A percentile compares a stretch with the other conserved stretches of the same genome.
Evolutionary conservation across 1,140 invertebrate genomes (phyloP).

Genomic region (Drosophila seguyi): DNA sequence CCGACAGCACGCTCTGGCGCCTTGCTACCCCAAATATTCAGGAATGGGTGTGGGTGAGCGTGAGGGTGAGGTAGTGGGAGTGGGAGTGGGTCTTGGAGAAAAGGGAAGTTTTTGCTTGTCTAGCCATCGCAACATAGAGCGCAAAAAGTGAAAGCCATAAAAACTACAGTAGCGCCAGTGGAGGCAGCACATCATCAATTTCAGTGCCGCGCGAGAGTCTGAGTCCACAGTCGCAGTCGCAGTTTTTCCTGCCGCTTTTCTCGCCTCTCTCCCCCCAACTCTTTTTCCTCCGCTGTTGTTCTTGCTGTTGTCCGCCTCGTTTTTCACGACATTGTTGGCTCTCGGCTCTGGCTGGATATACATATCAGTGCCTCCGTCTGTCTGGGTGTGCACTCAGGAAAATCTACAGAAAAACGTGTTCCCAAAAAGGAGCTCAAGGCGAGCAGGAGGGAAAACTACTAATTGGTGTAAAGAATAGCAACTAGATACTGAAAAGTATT

Average conservation of each 20-base stretch:
- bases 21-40: conserved; percentile 61
- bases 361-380: conserved; percentile 29
- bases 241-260: conserved; percentile 30
- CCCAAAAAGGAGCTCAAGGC: conserved; percentile 1
- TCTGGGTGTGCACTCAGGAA: conserved; percentile 35
- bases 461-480: not conserved
- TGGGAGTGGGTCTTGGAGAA: conserved; percentile 22
- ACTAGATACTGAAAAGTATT: not conserved
- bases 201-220: conserved; percentile 72
- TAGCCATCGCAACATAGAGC: conserved; percentile 66
- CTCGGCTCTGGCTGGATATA: conserved; percentile 45
- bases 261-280: not conserved
- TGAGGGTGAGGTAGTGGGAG: not conserved
- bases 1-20: conserved; percentile 71
- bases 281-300: conserved; percentile 12
- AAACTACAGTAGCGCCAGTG: conserved; percentile 67
- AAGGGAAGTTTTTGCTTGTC: conserved; percentile 78
- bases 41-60: not conserved
- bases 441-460: not conserved
- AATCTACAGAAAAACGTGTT: conserved; percentile 29
- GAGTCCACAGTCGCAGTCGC: conserved; percentile 43
- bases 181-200: conserved; percentile 73
- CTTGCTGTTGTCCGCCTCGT: conserved; percentile 54
- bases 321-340: conserved; percentile 73
- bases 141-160: conserved; percentile 80